Conservation (phyloP, 2,797 vertebrate species). For the Coregonus suidteri region DNA sequence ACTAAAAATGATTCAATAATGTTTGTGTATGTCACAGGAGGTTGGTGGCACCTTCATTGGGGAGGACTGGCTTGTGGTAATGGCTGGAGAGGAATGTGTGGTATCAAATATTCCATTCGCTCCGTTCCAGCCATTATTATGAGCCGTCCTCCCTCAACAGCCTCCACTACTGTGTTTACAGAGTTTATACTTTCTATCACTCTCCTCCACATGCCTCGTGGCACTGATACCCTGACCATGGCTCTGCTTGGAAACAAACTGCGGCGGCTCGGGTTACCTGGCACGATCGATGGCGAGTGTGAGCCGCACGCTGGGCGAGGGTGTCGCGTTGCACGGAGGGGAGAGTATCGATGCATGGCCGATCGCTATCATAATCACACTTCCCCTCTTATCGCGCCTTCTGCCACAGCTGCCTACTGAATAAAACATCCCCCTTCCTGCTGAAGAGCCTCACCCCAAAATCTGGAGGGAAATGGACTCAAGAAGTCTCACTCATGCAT, state of each 20-base stretch:
- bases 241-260: conserved; percentile 77
- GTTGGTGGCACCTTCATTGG: no score
- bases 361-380: conserved; percentile 82
- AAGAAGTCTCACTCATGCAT: conserved; percentile 30
- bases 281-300: conserved; percentile 67
- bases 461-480: conserved; percentile 52
- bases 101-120: no score
- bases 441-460: conserved; percentile 54
- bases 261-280: conserved; percentile 64
- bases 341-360: conserved; percentile 71
- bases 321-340: conserved; percentile 72
- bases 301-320: conserved; percentile 41
- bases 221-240: conserved; percentile 51
- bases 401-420: conserved; percentile 66
- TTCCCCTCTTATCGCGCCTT: conserved; percentile 74
- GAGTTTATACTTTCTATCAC: conserved; percentile 40
- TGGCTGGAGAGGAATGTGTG: no score
- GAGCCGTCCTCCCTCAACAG: no score
- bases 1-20: no score
- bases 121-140: no score
- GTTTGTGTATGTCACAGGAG: conserved; percentile 8
- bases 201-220: conserved; percentile 46
- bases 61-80: no score
- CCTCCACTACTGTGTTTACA: background rate
- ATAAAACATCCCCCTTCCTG: conserved; percentile 82